Conservation (phyloP, 2,797 vertebrate genomes). For the Vultur gryphus region DNA sequence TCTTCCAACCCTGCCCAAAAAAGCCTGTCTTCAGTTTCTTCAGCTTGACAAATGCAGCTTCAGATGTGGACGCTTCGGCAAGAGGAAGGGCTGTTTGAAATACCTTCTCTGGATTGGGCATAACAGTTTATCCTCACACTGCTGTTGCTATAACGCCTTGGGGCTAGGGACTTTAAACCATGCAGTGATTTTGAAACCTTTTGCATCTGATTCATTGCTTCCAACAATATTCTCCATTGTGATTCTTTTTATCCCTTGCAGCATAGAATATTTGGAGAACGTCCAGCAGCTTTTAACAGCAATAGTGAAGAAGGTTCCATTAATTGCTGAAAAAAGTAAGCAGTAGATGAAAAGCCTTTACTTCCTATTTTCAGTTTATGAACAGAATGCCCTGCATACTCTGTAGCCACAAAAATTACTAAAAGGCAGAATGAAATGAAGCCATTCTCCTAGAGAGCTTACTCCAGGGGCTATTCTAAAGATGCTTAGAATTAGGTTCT, state of each 20-base stretch:
- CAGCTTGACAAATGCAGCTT: neutral
- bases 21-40: neutral
- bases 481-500: neutral
- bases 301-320: slow-evolving; percentile 92
- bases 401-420: neutral
- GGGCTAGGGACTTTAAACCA: neutral
- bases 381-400: neutral
- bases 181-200: neutral
- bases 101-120: neutral
- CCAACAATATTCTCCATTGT: neutral
- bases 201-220: neutral
- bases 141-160: neutral
- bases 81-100: neutral
- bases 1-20: neutral
- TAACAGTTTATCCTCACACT: neutral
- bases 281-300: slow-evolving; percentile 91
- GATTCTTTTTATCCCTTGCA: slow-evolving; percentile 65
- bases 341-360: slow-evolving; percentile 12
- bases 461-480: neutral
- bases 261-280: slow-evolving; percentile 90
- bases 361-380: neutral
- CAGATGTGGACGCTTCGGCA: neutral
- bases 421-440: neutral
- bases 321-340: slow-evolving; percentile 94
- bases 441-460: neutral